Base-by-base conservation (phyloP, 2,888 invertebrate genomes). In the Mechanitis messenoides region DNA sequence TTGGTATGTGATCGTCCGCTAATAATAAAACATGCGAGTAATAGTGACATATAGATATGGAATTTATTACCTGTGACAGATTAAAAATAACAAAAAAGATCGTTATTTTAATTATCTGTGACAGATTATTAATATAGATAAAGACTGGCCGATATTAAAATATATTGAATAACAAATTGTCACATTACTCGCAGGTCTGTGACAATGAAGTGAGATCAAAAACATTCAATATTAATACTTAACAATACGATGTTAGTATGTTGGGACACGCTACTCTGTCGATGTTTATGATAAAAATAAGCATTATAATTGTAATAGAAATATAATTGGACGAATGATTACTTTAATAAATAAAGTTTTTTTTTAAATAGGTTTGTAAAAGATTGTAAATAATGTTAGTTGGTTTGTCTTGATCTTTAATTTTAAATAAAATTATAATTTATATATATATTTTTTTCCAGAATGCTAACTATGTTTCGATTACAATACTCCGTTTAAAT, bases 191-290 rank as follows among this genome's bases (percentile, higher is more conserved):
- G 66, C 65, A 62, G 71, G 76, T 74, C 80, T 85, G 87, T 85
- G 87, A 89, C 86, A 85, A 81, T 79, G 81, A 79, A 84, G 84
- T 90, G 89, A 90, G 89, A 90, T 90, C 89, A 89, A 83, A 81
- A 80, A 81, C 81, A 85, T 83, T 86, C 84, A 84, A 83, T 80
- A 86, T 87, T 85, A 89, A 89, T 88, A 87, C 88, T 87, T 85
- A 85, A 83, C 78, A 83, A 84, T 83, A 85, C 76, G 77, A 83
- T 79, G 73, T 82, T 83, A 82, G 79, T 83, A 35, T 61, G 60
- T 61, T 63, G 59, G 31, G 55, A 58, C 54, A 62, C 56, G 54
- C 56, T 33, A 58, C 53, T 58, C 58, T 45, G n/a, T 20, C 42
- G 45, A 59, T 45, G 20, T 42, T n/a, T 11, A 57, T 57, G 56